Evolutionary conservation across 2,797 vertebrate genomes (phyloP).

Genomic region (Crenichthys baileyi): DNA sequence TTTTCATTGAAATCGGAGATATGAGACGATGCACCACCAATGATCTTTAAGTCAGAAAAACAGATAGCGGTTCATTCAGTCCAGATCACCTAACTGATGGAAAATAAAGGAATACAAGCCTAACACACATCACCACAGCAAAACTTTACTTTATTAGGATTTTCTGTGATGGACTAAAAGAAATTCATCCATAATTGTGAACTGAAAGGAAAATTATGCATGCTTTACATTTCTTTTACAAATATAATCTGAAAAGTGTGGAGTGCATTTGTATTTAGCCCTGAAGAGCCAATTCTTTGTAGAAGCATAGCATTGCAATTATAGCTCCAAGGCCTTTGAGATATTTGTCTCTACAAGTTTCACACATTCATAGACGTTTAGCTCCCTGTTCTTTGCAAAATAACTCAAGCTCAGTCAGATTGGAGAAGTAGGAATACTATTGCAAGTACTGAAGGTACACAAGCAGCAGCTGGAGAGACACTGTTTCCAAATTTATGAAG

Average conservation of each 20-base stretch:
- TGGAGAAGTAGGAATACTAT: neutral
- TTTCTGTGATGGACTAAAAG: too few species aligned
- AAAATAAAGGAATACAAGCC: too few species aligned
- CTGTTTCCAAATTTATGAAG: slow-evolving; percentile 61
- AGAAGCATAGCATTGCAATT: too few species aligned
- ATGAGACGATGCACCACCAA: neutral
- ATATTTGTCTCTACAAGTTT: too few species aligned
- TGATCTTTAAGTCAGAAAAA: neutral
- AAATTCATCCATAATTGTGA: neutral
- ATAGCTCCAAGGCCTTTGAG: too few species aligned
- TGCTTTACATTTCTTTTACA: neutral
- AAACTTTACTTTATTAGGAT: too few species aligned
- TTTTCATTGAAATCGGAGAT: too few species aligned
- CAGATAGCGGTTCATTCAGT: neutral
- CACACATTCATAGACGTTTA: too few species aligned
- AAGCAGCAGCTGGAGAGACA: slow-evolving; percentile 29
- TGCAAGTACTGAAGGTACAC: neutral
- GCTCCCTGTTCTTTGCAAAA: too few species aligned
- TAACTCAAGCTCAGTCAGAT: too few species aligned
- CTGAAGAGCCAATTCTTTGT: too few species aligned
- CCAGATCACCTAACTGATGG: neutral
- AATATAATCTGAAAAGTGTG: neutral
- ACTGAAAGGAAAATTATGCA: neutral
- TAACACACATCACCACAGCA: too few species aligned
- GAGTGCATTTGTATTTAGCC: neutral